Evolutionary conservation across 1,140 invertebrate species (phyloP), one percentile per base, ranked within the genome.

Genomic region (Drosophila seguyi): DNA sequence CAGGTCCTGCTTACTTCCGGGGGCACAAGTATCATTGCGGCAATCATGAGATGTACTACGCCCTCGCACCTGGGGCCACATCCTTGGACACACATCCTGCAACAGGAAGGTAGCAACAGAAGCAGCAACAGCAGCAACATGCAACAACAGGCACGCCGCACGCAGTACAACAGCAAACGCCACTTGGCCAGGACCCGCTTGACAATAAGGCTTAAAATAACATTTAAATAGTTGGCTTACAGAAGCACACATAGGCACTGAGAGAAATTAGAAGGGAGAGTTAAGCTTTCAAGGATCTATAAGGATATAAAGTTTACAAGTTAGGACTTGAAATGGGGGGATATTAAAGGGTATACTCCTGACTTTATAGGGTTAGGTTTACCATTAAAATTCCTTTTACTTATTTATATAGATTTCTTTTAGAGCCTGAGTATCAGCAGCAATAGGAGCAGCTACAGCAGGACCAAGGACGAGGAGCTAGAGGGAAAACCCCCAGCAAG

Each of bases 81-180:
- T 83, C 84, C 84, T 80, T 47, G 42, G 71, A 84, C 85, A 88
- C 85, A 88, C 77, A 79, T 88, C 84, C 84, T 88, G 84, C 80
- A 88, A 73, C 80, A 73, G 85, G 85, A 88, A 87, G 34, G 47
- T n/a, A 31, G 47, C 50, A 52, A n/a, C 47, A 48, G 22, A 2
- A 68, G 74, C 80, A n/a, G n/a, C n/a, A n/a, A n/a, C n/a, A n/a
- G n/a, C n/a, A 61, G 66, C 62, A 47, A 55, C 80, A 74, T 60
- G 74, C 41, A 60, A 36, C 74, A 60, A 36, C 74, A 79, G 68
- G 69, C 65, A 76, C 44, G 48, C 27, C 29, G 44, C n/a, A n/a
- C 16, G 14, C 25, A 41, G 42, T 14, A 31, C 47, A 29, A 48
- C 52, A n/a, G 52, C 59, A 72, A 72, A 31, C 34, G 34, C 16